Percentiles rank a stretch among this genome's conserved stretches.
Conservation (phyloP, 2,113 vertebrate species). For the Fukomys damarensis region DNA sequence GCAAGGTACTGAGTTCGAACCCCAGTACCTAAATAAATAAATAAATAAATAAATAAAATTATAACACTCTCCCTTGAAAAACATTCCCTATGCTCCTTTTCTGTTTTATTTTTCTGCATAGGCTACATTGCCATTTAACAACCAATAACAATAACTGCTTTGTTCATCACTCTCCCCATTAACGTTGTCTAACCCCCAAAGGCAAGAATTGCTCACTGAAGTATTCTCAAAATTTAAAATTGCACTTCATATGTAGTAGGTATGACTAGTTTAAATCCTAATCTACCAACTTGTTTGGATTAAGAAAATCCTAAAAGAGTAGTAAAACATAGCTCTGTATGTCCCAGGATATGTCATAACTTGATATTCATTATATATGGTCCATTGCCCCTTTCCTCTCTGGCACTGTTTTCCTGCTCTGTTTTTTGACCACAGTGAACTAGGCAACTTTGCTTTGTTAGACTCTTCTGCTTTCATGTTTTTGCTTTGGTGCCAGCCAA, state of each 20-base stretch:
- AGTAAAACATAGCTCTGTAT: neutral
- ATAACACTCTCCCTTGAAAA: neutral
- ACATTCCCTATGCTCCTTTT: neutral
- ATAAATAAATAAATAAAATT: too few relatives aligned
- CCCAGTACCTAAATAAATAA: too few relatives aligned
- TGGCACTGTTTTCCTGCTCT: neutral
- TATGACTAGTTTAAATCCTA: neutral
- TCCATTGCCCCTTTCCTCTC: too few relatives aligned
- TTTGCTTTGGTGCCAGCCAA: too few relatives aligned
- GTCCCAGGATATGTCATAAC: neutral
- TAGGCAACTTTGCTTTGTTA: neutral
- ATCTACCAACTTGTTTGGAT: neutral
- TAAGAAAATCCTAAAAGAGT: neutral
- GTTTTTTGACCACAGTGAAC: neutral
- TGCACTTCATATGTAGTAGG: neutral
- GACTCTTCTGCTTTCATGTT: neutral
- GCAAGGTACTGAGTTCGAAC: too few relatives aligned
- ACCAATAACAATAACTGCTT: neutral
- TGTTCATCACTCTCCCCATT: neutral
- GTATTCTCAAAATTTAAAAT: neutral
- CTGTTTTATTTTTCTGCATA: neutral
- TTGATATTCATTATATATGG: neutral
- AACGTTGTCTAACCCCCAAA: neutral
- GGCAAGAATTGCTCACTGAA: neutral
- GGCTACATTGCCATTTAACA: neutral